Percentiles rank a stretch among this genome's conserved stretches.
phyloP scores from a whole-genome alignment of 2,797 vertebrate genomes.

The Podargus strigoides region DNA sequence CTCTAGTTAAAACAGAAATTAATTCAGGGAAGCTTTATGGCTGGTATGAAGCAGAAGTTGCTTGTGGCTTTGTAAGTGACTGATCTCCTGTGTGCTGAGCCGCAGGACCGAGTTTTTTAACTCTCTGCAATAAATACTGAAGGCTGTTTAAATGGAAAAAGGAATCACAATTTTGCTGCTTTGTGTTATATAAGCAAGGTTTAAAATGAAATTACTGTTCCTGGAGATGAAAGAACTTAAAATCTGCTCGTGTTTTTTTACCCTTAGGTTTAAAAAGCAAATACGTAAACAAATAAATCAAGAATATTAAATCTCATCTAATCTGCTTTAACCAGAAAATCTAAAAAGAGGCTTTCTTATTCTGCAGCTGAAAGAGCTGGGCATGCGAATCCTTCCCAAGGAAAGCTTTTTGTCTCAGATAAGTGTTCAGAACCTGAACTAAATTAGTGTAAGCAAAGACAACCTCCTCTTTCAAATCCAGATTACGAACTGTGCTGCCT shows the following conservation, averaged over 20 bases:
- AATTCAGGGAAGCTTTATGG: not conserved
- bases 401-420: not conserved
- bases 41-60: not conserved
- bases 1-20: not conserved
- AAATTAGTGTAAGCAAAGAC: not conserved
- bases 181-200: slow-evolving; percentile 1
- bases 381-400: not conserved
- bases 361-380: not conserved
- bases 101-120: not conserved
- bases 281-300: slow-evolving; percentile 63
- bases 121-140: not conserved
- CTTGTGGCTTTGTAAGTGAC: not conserved
- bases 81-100: not conserved
- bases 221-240: slow-evolving; percentile 40
- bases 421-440: not conserved
- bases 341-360: not conserved
- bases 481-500: not conserved
- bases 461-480: not conserved
- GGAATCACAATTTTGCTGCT: not conserved
- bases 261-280: slow-evolving; percentile 52
- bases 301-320: slow-evolving; percentile 54
- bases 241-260: slow-evolving; percentile 6
- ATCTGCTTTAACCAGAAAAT: slow-evolving; percentile 39
- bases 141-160: not conserved
- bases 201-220: slow-evolving; percentile 40